Conservation (phyloP, 2,113 vertebrate genomes). For the Embiotoca jacksoni region DNA sequence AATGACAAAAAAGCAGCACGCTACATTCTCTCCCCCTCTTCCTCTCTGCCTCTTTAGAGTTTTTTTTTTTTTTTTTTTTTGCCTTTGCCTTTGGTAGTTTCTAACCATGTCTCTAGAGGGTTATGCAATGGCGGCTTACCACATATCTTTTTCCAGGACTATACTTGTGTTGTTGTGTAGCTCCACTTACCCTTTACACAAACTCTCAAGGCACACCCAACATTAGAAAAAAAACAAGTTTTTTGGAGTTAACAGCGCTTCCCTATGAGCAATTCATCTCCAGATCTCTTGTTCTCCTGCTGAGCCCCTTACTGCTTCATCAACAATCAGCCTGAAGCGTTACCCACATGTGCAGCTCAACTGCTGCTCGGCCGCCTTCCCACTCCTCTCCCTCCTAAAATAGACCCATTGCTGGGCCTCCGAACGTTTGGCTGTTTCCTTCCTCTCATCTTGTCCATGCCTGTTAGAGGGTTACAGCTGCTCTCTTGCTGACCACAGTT, state of each 20-base stretch:
- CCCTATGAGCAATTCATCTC: conserved; percentile 61
- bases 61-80: background rate
- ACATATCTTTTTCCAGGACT: conserved; percentile 67
- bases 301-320: conserved; percentile 57
- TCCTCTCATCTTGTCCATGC: conserved; percentile 78
- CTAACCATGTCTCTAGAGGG: conserved; percentile 64
- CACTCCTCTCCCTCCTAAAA: conserved; percentile 71
- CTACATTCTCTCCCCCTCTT: conserved; percentile 35
- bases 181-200: conserved; percentile 58
- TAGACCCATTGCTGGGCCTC: conserved; percentile 79
- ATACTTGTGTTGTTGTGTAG: conserved; percentile 61
- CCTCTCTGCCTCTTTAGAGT: conserved; percentile 39
- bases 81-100: conserved; percentile 44
- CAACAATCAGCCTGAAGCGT: conserved; percentile 51
- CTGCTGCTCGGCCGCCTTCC: conserved; percentile 50
- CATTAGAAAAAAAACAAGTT: conserved; percentile 66
- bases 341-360: conserved; percentile 72
- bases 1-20: conserved; percentile 78
- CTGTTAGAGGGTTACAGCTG: conserved; percentile 79
- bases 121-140: conserved; percentile 72
- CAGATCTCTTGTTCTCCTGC: conserved; percentile 55
- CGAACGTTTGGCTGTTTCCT: conserved; percentile 74
- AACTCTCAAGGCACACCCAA: conserved; percentile 72
- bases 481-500: conserved; percentile 78
- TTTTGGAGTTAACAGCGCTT: conserved; percentile 59